These are phyloP conservation scores for Pangasius djambal DNA, from an alignment of 2,797 vertebrate species.

Conservation along the genomic window DNA sequence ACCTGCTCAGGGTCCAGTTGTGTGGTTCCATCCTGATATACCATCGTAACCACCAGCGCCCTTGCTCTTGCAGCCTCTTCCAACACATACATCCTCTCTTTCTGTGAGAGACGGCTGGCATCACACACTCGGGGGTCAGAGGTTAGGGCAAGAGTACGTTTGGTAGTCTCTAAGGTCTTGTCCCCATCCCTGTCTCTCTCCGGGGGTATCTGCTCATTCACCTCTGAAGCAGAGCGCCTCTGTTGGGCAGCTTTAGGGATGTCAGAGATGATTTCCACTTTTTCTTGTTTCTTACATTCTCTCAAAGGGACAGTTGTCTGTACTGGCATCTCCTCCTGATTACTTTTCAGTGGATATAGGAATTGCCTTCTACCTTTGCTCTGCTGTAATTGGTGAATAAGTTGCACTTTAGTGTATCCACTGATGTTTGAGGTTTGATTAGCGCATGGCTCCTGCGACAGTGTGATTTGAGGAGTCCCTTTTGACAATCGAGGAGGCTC, in stretches of 20 bases:
- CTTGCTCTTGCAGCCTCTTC: conserved; percentile 64
- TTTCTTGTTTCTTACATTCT: conserved; percentile 31
- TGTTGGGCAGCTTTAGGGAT: conserved; percentile 32
- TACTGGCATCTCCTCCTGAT: not conserved
- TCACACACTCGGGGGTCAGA: conserved; percentile 75
- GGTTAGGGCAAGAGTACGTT: conserved; percentile 53
- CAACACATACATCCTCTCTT: conserved; percentile 72
- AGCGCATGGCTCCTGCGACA: not conserved
- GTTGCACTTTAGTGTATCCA: not conserved
- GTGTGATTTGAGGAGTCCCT: not conserved
- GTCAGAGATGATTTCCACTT: not conserved
- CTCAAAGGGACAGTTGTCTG: not conserved
- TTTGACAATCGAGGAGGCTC: conserved; percentile 47
- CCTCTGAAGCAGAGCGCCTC: conserved; percentile 26
- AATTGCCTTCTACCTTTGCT: not conserved
- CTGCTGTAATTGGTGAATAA: conserved; percentile 3
- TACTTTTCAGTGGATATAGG: not conserved
- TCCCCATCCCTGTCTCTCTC: conserved; percentile 26
- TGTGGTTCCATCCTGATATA: conserved; percentile 84
- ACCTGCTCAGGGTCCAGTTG: conserved; percentile 84
- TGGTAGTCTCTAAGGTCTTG: conserved; percentile 10
- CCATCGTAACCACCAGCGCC: conserved; percentile 78
- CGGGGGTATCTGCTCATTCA: not conserved
- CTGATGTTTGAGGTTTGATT: not conserved
- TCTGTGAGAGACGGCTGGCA: conserved; percentile 66